Base-by-base conservation (phyloP, 2,888 invertebrate genomes). In the Parnassius apollo region DNA sequence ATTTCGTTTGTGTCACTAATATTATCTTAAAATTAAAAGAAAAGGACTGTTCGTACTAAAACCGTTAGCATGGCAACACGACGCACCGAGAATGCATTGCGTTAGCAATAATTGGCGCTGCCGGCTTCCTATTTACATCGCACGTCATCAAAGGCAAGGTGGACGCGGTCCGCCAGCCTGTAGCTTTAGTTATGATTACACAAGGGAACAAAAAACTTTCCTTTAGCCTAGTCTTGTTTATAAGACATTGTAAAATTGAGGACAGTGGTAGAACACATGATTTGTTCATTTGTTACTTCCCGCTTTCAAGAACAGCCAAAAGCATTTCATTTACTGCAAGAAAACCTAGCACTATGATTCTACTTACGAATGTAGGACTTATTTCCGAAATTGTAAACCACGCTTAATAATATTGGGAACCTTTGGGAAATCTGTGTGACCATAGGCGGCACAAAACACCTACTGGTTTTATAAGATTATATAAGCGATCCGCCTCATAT, bases 81-180 rank as follows among this genome's bases (percentile, higher is more conserved):
- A 46, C 52, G 7, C 50, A 25, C 42, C 13, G 42, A 45, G 59
- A 18, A 10, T 49, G 35, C 48, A 9, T 57, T 57, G 9, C 46
- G n/a, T 25, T 25, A 46, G 13, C 53, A 35, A 12, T 51, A 22
- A 52, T 53, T 42, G 59, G 35, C 12, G 52, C 42, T 22, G 18
- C 10, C 54, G 1, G 53, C 48, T 59, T 59, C 59, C 60, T 60
- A 54, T 60, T 60, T 60, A 49, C 60, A 45, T 42, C 7, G 53
- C 48, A 12, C 46, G 35, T 54, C 60, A 60, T 42, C 60, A 18
- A 42, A 49, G 51, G 60, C 57, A 22, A 13, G 12, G 13, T 35
- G 59, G 42, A 13, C 45, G 7, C n/a, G 12, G 42, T 12, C 10
- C 50, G 58, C 42, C 42, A 2, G 44, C n/a, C n/a, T 25, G 48